phyloP scores from a whole-genome alignment of 2,113 vertebrate genomes.

The Romanogobio albipinnatus region DNA sequence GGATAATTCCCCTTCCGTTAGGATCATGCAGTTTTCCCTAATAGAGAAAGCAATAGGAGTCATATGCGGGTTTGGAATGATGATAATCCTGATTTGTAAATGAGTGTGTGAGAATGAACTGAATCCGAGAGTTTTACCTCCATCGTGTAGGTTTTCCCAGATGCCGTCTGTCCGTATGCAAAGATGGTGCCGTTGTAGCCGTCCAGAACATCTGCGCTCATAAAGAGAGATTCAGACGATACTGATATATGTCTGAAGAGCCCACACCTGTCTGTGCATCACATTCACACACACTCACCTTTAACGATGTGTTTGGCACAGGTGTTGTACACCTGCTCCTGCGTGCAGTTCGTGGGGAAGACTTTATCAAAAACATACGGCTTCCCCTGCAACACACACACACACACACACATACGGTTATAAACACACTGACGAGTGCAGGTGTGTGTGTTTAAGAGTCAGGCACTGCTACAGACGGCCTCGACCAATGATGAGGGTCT shows the following conservation, averaged over 20 bases:
- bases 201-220: slow-evolving; percentile 82
- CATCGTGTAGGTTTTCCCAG: slow-evolving; percentile 96
- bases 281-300: slow-evolving; percentile 76
- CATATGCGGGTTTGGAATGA: background rate
- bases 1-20: slow-evolving; percentile 93
- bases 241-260: background rate
- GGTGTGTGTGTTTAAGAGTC: background rate
- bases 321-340: slow-evolving; percentile 69
- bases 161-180: slow-evolving; percentile 92
- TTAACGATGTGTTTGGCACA: slow-evolving; percentile 92
- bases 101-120: too few relatives aligned
- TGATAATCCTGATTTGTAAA: background rate
- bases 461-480: background rate
- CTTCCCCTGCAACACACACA: slow-evolving; percentile 77
- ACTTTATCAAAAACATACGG: slow-evolving; percentile 88
- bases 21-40: slow-evolving; percentile 91
- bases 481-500: background rate
- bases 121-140: slow-evolving; percentile 75
- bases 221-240: background rate
- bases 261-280: background rate
- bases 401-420: background rate
- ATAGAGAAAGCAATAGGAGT: slow-evolving; percentile 20
- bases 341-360: slow-evolving; percentile 89
- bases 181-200: slow-evolving; percentile 96
- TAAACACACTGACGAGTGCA: background rate